Evolutionary conservation across 1,140 invertebrate genomes (phyloP), one percentile per base, ranked within the genome.

Genomic region (Drosophila tsacasi): DNA sequence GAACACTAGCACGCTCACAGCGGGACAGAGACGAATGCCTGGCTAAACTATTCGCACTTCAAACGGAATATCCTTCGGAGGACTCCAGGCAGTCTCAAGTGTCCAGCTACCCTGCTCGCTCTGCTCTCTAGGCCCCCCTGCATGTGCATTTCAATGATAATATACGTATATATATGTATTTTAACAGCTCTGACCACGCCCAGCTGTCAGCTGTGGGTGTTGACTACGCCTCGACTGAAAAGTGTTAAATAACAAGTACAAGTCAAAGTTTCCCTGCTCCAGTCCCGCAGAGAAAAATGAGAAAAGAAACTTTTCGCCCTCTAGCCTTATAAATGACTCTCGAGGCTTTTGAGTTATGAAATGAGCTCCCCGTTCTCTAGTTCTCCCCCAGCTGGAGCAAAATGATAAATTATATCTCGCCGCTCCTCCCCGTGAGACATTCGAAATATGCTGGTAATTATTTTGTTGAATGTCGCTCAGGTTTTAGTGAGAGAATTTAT

Each of bases 361-460:
- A 83, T 62, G 67, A 72, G 49, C 47, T 44, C 30, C 19, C 44
- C n/a, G 7, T 50, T 50, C 40, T 46, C 65, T 47, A 19, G 47
- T 65, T 59, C 21, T 27, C 44, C 39, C 50, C 32, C 52, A 50
- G 37, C 63, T 54, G 57, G 23, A 30, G 39, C 40, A 23, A 59
- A 40, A 72, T 86, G 83, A 85, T 79, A 85, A 85, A 85, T 67
- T 85, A 64, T 67, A 59, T 32, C 61, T 55, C 21, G 55, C 39
- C 52, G 60, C 61, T 44, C 35, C 79, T 49, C 39, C 79, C 63
- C 61, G 75, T 64, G 71, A 80, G 72, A 78, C 81, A 83, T 81
- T 89, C 84, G 77, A 87, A 87, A 87, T 87, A 87, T 87, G 83
- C 83, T 87, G 83, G 83, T 89, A 87, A 87, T 87, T 87, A 87